phyloP scores from a whole-genome alignment of 2,797 vertebrate species.

The Notolabrus celidotus region DNA sequence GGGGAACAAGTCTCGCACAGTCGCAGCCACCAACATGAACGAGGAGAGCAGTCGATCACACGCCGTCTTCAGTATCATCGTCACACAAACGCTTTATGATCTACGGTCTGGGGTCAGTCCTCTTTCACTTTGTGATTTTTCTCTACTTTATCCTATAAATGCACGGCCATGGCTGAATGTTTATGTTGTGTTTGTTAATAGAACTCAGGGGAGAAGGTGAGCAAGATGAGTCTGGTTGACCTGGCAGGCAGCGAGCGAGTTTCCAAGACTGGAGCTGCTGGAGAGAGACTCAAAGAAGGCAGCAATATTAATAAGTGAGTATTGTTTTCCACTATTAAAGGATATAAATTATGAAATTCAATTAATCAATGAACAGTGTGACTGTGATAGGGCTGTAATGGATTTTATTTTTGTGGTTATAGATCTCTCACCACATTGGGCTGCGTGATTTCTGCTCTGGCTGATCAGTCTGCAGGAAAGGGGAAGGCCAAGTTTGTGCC shows the following conservation, averaged over 20 bases:
- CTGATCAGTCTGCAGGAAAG: conserved; percentile 96
- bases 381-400: neutral
- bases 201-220: conserved; percentile 99
- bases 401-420: conserved; percentile 5
- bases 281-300: conserved; percentile 97
- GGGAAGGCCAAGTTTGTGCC: conserved; percentile 98
- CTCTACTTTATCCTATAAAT: neutral
- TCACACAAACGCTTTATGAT: conserved; percentile 97
- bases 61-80: conserved; percentile 96
- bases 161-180: conserved; percentile 23
- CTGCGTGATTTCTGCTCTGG: conserved; percentile 96
- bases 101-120: conserved; percentile 92
- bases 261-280: conserved; percentile 97
- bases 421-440: conserved; percentile 97
- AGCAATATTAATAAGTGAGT: conserved; percentile 99
- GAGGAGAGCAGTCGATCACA: conserved; percentile 99
- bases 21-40: conserved; percentile 99
- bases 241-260: conserved; percentile 96
- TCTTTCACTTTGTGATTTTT: neutral
- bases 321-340: neutral
- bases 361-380: neutral
- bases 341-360: neutral
- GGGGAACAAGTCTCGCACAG: conserved; percentile 98
- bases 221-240: conserved; percentile 97
- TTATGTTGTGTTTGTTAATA: conserved; percentile 59